Evolutionary conservation across 2,888 invertebrate genomes (phyloP).

Genomic region (Cartodere bifasciata): DNA sequence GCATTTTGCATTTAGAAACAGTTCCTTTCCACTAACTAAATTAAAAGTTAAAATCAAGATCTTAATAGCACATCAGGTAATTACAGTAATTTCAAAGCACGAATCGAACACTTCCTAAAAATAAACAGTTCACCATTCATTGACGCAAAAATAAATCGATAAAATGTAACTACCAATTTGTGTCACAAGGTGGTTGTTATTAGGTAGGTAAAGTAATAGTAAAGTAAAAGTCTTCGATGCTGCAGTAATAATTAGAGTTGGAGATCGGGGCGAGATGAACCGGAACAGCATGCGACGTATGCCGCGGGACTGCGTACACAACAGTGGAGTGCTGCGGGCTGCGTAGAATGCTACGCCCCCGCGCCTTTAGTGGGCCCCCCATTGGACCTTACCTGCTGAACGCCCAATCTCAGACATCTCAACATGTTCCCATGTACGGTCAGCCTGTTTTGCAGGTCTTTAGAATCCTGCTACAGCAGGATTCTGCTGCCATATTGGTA

Average conservation of each 20-base stretch:
- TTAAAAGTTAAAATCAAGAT: too few species aligned
- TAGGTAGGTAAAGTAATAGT: slow-evolving; percentile 26
- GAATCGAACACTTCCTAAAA: slow-evolving; percentile 3
- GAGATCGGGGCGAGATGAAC: slow-evolving; percentile 20
- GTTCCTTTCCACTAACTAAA: too few species aligned
- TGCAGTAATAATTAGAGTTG: slow-evolving; percentile 5
- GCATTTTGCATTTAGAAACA: slow-evolving; percentile 23
- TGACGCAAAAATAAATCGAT: slow-evolving; percentile 25
- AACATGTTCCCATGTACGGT: too few species aligned
- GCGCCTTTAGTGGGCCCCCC: slow-evolving; percentile 18
- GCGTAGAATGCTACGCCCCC: slow-evolving; percentile 14
- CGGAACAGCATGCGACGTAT: slow-evolving; percentile 20
- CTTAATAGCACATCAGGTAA: too few species aligned
- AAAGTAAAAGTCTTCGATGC: slow-evolving; percentile 10
- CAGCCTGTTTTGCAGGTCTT: too few species aligned
- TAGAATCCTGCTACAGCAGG: too few species aligned
- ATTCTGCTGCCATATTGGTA: too few species aligned
- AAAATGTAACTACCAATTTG: slow-evolving; percentile 26
- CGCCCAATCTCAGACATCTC: slow-evolving; percentile 21
- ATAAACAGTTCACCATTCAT: not conserved
- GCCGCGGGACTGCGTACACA: slow-evolving; percentile 20
- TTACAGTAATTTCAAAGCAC: too few species aligned
- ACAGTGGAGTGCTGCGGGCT: slow-evolving; percentile 17
- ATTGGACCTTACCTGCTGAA: slow-evolving; percentile 23
- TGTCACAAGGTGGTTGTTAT: slow-evolving; percentile 26